These are phyloP conservation scores for Leguminivora glycinivorella DNA, from an alignment of 1,140 invertebrate genomes.

Conservation along the genomic window DNA sequence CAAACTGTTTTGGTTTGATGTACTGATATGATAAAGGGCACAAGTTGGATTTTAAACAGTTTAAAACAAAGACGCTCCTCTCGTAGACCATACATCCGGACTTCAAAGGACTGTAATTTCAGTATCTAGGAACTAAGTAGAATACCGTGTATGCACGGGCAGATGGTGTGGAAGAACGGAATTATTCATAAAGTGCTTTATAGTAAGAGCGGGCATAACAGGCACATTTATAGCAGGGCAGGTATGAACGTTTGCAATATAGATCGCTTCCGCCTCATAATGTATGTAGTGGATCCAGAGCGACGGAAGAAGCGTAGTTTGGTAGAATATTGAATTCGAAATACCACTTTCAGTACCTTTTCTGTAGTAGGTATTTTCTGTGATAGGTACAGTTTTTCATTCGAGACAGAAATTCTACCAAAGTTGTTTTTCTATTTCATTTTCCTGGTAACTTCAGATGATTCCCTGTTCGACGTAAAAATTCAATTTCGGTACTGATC, in stretches of 20 bases:
- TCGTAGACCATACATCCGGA: not conserved
- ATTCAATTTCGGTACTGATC: not conserved
- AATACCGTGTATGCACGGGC: not conserved
- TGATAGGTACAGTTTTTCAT: not conserved
- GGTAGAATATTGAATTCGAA: constrained; percentile 18
- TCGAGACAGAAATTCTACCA: no score
- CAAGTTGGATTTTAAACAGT: no score
- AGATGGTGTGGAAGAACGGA: constrained; percentile 2
- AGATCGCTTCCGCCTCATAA: constrained; percentile 27
- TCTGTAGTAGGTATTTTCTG: not conserved
- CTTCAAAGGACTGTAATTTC: not conserved
- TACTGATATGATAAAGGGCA: no score
- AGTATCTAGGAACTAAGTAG: not conserved
- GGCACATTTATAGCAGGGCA: constrained; percentile 19
- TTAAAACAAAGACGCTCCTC: not conserved
- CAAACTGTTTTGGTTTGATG: no score
- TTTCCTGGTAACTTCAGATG: no score
- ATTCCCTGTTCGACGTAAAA: not conserved
- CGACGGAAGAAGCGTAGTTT: constrained; percentile 6
- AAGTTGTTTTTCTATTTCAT: no score
- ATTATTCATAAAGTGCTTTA: constrained; percentile 18
- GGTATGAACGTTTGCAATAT: constrained; percentile 28
- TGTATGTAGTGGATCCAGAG: constrained; percentile 21
- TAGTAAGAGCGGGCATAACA: constrained; percentile 19
- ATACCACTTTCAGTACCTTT: constrained; percentile 8